Evolutionary conservation across 2,797 vertebrate genomes (phyloP), one percentile per base, ranked within the genome.

Genomic region (Phyllotis vaccarum): DNA sequence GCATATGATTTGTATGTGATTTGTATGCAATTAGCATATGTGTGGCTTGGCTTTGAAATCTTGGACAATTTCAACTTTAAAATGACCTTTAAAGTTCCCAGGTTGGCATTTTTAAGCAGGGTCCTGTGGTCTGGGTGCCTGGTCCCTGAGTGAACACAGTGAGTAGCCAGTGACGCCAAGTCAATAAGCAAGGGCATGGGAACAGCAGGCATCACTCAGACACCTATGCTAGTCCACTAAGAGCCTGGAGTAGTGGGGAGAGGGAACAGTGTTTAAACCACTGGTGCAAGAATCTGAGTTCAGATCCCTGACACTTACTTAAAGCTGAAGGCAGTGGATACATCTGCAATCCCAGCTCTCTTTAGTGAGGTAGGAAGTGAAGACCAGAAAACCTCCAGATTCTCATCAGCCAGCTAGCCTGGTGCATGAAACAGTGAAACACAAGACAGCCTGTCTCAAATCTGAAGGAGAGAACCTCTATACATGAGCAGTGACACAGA

Each of bases 1-100:
- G 93, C 94, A 92, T 96, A 86, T 66, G 68, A 93, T 96, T 90
- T 93, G 94, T 68, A 66, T 95, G 92, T 86, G 5, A 95, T 94
- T 91, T 90, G 72, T 90, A 49, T 92, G 80, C 86, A 52, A 93
- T 96, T 95, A 95, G 80, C 94, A 93, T 82, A 91, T 11, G 2
- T 90, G 89, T 82, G 49, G 31, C 56, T 93, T 29, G 60, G 14
- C 93, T 90, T 43, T 17, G n/a, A 52, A 90, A 37, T 90, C 81
- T 62, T 54, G 49, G 49, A 68, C 56, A 87, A 83, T 94, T 97
- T 86, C 85, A 96, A 82, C 64, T 58, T 89, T 31, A 70, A 76
- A 91, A 74, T 81, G 68, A 85, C 31, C 80, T 60, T 82, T 68
- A 82, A 68, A 74, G 43, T 83, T 89, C 21, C 31, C 60, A 37